Evolutionary conservation across 2,888 invertebrate genomes (phyloP).

Genomic region (Parnassius mnemosyne): DNA sequence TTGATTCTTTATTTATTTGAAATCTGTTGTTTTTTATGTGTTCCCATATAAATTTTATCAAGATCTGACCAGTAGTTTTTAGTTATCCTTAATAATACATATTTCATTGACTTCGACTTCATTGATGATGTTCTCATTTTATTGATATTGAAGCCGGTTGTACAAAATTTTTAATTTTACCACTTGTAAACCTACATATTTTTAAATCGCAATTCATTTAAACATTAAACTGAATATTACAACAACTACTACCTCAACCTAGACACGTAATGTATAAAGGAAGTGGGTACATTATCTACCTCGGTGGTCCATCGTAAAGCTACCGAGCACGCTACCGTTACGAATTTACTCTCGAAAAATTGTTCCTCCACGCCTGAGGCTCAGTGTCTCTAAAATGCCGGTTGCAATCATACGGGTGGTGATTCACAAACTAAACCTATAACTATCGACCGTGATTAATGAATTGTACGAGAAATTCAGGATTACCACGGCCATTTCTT

Average conservation of each 20-base stretch:
- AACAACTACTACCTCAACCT: not conserved
- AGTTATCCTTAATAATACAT: too few relatives aligned
- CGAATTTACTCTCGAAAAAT: conserved; percentile 56
- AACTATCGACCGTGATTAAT: conserved; percentile 3
- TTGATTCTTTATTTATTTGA: too few relatives aligned
- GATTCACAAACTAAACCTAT: conserved; percentile 27
- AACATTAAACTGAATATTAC: not conserved
- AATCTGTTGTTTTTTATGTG: too few relatives aligned
- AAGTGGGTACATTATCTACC: conserved; percentile 27
- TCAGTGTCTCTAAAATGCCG: conserved; percentile 50
- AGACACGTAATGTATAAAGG: conserved; percentile 5
- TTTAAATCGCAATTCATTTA: too few relatives aligned
- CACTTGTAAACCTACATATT: too few relatives aligned
- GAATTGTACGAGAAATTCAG: not conserved
- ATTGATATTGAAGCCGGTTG: too few relatives aligned
- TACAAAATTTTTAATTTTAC: too few relatives aligned
- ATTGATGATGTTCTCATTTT: too few relatives aligned
- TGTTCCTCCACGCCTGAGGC: conserved; percentile 36
- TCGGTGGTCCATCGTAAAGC: conserved; percentile 55
- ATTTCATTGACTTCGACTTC: too few relatives aligned
- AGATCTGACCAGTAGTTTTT: too few relatives aligned
- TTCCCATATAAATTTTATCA: too few relatives aligned
- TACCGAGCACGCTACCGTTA: conserved; percentile 50
- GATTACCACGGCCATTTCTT: too few relatives aligned
- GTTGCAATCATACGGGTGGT: conserved; percentile 33